Conservation (phyloP, 2,113 vertebrate species). For the Hoplias malabaricus region DNA sequence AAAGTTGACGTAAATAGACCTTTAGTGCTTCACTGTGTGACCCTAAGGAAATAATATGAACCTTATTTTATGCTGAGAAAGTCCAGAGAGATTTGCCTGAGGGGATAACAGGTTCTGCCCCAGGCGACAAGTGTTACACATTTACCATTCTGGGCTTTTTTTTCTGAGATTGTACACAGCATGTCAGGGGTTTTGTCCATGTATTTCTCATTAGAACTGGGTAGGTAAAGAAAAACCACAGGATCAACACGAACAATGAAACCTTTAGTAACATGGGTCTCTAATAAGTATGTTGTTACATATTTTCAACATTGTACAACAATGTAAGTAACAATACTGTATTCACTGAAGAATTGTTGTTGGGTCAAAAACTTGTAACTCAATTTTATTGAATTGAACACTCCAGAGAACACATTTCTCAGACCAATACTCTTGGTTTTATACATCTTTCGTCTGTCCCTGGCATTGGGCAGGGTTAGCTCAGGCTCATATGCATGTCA, state of each 20-base stretch:
- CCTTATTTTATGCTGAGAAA: background rate
- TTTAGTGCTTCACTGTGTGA: background rate
- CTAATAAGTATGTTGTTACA: too few relatives aligned
- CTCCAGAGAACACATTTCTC: too few relatives aligned
- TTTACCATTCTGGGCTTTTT: background rate
- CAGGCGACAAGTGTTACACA: background rate
- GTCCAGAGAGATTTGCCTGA: background rate
- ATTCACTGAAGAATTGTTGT: too few relatives aligned
- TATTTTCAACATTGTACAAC: too few relatives aligned
- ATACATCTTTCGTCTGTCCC: too few relatives aligned
- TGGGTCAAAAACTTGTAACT: too few relatives aligned
- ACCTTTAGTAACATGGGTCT: background rate
- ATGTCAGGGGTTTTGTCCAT: background rate
- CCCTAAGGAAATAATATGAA: background rate
- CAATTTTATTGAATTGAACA: too few relatives aligned
- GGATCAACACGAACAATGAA: background rate
- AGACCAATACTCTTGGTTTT: too few relatives aligned
- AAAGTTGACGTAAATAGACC: background rate
- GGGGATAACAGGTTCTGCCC: background rate
- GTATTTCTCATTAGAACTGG: background rate
- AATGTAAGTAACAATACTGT: too few relatives aligned
- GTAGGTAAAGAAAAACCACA: background rate
- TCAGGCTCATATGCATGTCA: too few relatives aligned
- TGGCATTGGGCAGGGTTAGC: too few relatives aligned
- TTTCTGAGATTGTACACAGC: background rate